Percentiles rank a stretch among this genome's conserved stretches.
These are phyloP conservation scores for Probosciger aterrimus DNA, from an alignment of 2,113 vertebrate species.

Conservation along the genomic window DNA sequence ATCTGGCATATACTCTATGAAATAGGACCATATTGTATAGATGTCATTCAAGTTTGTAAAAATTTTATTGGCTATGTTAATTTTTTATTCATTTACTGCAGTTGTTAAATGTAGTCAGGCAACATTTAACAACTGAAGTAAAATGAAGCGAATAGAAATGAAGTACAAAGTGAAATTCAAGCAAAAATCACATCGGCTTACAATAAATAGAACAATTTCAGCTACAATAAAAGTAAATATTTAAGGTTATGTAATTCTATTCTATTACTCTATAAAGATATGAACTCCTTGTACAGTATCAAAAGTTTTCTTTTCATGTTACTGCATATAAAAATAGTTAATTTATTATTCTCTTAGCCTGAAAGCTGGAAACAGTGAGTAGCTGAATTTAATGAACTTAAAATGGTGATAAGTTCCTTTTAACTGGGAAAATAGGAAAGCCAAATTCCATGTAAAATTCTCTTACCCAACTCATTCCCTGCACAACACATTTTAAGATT, in stretches of 20 bases:
- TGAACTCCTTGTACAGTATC: not conserved
- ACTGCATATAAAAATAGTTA: not conserved
- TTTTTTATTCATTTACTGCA: slow-evolving; percentile 24
- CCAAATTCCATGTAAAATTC: not conserved
- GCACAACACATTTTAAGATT: not conserved
- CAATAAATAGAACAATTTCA: not conserved
- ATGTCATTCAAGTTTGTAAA: not conserved
- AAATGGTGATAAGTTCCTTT: not conserved
- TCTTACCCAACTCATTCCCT: not conserved
- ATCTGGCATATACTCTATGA: not conserved
- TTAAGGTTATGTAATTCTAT: not conserved
- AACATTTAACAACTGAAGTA: not conserved
- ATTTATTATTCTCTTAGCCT: not conserved
- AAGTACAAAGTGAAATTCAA: not conserved
- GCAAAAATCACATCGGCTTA: not conserved
- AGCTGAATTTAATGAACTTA: not conserved
- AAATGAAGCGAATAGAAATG: not conserved
- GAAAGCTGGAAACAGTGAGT: not conserved
- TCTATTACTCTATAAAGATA: not conserved
- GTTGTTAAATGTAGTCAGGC: not conserved
- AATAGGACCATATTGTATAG: not conserved
- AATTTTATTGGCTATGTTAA: not conserved
- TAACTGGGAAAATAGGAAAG: not conserved
- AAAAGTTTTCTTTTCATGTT: slow-evolving; percentile 16
- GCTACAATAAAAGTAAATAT: not conserved